phyloP scores from a whole-genome alignment of 2,797 vertebrate species.

The Phoebastria nigripes region DNA sequence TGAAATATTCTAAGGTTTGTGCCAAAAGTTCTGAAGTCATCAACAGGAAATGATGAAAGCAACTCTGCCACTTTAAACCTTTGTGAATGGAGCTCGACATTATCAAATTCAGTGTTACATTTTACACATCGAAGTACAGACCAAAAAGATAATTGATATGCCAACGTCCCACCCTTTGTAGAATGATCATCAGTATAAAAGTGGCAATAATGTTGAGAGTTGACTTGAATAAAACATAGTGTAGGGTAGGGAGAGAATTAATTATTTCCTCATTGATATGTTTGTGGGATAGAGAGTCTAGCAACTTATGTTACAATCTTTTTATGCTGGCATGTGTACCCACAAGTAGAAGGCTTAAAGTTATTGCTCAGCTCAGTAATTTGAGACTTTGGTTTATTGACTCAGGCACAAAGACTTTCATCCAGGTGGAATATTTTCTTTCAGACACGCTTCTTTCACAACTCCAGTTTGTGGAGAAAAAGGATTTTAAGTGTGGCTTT shows the following conservation, averaged over 20 bases:
- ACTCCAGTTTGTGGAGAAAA: not conserved
- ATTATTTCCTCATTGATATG: conserved; percentile 11
- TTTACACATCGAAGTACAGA: not conserved
- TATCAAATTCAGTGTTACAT: not conserved
- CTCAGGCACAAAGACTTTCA: not conserved
- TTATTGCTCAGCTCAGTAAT: not conserved
- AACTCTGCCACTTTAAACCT: not conserved
- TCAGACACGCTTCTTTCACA: not conserved
- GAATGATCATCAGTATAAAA: not conserved
- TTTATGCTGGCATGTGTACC: not conserved
- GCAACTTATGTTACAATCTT: not conserved
- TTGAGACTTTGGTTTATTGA: not conserved
- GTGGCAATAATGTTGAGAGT: not conserved
- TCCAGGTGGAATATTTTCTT: not conserved
- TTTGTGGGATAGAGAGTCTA: not conserved
- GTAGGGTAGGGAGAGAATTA: not conserved
- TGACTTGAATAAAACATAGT: conserved; percentile 2
- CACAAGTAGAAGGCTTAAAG: not conserved
- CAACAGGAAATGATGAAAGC: not conserved
- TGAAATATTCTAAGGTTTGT: not conserved
- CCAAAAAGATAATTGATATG: not conserved
- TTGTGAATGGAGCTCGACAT: not conserved
- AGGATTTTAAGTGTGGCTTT: not conserved
- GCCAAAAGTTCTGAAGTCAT: not conserved
- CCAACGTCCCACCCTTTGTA: not conserved